These are phyloP conservation scores for Phengaris alcon DNA, from an alignment of 2,888 invertebrate species.

Conservation along the genomic window DNA sequence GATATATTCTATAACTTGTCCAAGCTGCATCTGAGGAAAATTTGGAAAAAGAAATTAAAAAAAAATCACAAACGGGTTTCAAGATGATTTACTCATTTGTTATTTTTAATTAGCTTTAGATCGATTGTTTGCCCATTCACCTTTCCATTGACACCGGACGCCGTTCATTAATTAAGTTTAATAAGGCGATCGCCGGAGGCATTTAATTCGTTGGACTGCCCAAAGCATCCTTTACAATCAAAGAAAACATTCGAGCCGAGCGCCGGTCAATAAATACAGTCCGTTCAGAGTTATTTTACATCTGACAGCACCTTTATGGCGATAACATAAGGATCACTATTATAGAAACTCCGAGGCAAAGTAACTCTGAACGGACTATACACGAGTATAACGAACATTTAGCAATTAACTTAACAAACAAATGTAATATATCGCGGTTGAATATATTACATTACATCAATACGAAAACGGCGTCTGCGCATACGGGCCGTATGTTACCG, in stretches of 20 bases:
- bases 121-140: constrained; percentile 6
- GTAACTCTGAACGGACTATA: background rate
- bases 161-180: constrained; percentile 22
- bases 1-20: too few species aligned
- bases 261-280: constrained; percentile 51
- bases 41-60: too few species aligned
- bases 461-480: constrained; percentile 63
- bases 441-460: constrained; percentile 55
- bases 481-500: constrained; percentile 57
- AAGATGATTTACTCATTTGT: constrained; percentile 22
- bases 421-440: constrained; percentile 77
- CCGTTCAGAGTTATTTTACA: too few species aligned
- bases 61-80: background rate
- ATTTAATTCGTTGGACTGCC: constrained; percentile 50
- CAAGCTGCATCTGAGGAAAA: too few species aligned
- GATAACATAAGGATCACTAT: background rate
- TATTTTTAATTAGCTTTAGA: constrained; percentile 35
- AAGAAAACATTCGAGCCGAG: constrained; percentile 53
- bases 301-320: background rate
- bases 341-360: background rate
- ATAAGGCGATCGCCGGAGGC: constrained; percentile 36
- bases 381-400: constrained; percentile 69
- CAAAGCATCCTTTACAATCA: constrained; percentile 74
- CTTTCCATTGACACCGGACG: constrained; percentile 13
- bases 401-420: constrained; percentile 80